Evolutionary conservation across 2,888 invertebrate species (phyloP).

Genomic region (Cancer borealis): DNA sequence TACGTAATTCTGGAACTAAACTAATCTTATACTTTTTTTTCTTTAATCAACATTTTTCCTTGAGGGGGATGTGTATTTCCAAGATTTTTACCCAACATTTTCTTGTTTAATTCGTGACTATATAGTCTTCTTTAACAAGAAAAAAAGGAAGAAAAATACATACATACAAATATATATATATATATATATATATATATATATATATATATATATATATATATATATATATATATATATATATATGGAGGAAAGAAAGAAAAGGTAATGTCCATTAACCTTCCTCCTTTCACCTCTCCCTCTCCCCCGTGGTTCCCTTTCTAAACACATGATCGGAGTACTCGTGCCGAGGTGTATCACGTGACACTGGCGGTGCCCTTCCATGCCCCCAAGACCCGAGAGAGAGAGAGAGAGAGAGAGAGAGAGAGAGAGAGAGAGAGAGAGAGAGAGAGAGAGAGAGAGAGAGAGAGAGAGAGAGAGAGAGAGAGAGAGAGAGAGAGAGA

Average conservation of each 20-base stretch:
- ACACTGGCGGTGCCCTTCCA: neutral
- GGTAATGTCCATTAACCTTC: neutral
- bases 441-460: neutral
- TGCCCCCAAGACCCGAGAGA: conserved; percentile 10
- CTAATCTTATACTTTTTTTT: too few relatives aligned
- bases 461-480: neutral
- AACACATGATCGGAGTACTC: neutral
- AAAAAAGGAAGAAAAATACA: too few relatives aligned
- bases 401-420: conserved; percentile 37
- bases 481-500: neutral
- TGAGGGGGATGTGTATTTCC: too few relatives aligned
- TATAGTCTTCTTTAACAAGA: too few relatives aligned
- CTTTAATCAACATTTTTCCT: too few relatives aligned
- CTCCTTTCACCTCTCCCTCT: neutral
- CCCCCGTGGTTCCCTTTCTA: neutral
- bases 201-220: too few relatives aligned
- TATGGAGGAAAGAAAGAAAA: neutral
- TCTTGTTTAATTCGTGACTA: too few relatives aligned
- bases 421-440: neutral
- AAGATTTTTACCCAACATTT: too few relatives aligned
- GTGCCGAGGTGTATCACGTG: neutral
- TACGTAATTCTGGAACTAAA: too few relatives aligned
- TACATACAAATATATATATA: too few relatives aligned
- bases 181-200: too few relatives aligned
- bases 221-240: too few relatives aligned